A percentile compares a stretch with the other conserved stretches of the same genome.
These are phyloP conservation scores for Drosophila pandora DNA, from an alignment of 1,140 invertebrate species.

Conservation along the genomic window DNA sequence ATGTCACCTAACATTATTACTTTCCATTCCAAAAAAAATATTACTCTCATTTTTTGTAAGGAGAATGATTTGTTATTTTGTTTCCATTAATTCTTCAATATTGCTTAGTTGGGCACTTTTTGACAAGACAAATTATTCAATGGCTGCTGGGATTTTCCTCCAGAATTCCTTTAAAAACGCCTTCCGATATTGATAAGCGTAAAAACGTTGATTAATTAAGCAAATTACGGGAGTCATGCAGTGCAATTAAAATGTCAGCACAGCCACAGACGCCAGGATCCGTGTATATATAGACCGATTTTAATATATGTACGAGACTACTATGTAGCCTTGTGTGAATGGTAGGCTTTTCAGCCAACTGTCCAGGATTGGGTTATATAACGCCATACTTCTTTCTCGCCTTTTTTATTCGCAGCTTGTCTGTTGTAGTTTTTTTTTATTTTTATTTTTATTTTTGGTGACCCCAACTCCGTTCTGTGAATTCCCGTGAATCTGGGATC, in stretches of 20 bases:
- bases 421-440: constrained; percentile 5
- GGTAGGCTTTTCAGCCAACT: constrained; percentile 26
- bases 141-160: constrained; percentile 2
- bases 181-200: constrained; percentile 42
- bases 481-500: constrained; percentile 25
- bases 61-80: not conserved
- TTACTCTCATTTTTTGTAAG: not conserved
- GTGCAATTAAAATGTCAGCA: constrained; percentile 80
- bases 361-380: constrained; percentile 50
- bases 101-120: not conserved
- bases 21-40: not conserved
- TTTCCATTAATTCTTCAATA: not conserved
- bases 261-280: constrained; percentile 38
- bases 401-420: constrained; percentile 40
- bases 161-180: constrained; percentile 22
- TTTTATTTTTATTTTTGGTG: not conserved
- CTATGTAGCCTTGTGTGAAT: constrained; percentile 5
- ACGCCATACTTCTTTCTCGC: constrained; percentile 17
- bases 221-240: constrained; percentile 77
- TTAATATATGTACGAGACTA: constrained; percentile 6
- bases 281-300: constrained; percentile 4
- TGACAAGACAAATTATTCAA: constrained; percentile 11
- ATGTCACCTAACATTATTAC: not conserved
- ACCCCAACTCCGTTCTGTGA: constrained; percentile 1
- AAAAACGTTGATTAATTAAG: constrained; percentile 78